Evolutionary conservation across 2,113 vertebrate genomes (phyloP), one percentile per base, ranked within the genome.

Genomic region (Vimba vimba): DNA sequence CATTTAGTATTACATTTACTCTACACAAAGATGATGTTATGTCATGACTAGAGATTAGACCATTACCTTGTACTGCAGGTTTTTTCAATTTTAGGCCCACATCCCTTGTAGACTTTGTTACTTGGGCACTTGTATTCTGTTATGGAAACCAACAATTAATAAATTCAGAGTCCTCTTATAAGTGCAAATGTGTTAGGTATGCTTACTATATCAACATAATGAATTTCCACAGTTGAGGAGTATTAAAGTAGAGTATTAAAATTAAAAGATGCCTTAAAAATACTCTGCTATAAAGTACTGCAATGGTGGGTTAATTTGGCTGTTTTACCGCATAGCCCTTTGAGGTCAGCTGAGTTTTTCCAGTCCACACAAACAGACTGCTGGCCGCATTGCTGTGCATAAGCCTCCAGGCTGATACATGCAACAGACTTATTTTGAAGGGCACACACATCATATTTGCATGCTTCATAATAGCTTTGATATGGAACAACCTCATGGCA

Each of bases 41-140:
- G 43, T 39, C 39, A 39, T 7, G 43, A 76, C 25, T 76, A 30
- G 30, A 39, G 39, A 39, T 39, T 39, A 39, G 39, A 39, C 39
- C 39, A 45, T 12, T 96, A 97, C 96, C 91, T 94, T 89, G 85
- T 77, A 62, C 95, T 94, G 88, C 98, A 99, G 50, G 96, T 97
- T 68, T 73, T 2, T 36, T 89, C 87, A 55, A 89, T 75, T 83
- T 91, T 73, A 0, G 95, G 88, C 7, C 95, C 97, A 33, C 97
- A 99, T 6, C 96, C 73, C 11, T 91, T 90, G 91, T 98, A 99
- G 86, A 94, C 85, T 87, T 92, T 93, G 89, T 73, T 81, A 23
- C 10, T 30, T 62, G 95, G 92, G 89, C 98, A 99, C 23, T 15
- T 87, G 87, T 92, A 93, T 21, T 89, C 98, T 99, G 79, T 3